phyloP scores from a whole-genome alignment of 2,797 vertebrate species.

The Sebastes iracundus region DNA sequence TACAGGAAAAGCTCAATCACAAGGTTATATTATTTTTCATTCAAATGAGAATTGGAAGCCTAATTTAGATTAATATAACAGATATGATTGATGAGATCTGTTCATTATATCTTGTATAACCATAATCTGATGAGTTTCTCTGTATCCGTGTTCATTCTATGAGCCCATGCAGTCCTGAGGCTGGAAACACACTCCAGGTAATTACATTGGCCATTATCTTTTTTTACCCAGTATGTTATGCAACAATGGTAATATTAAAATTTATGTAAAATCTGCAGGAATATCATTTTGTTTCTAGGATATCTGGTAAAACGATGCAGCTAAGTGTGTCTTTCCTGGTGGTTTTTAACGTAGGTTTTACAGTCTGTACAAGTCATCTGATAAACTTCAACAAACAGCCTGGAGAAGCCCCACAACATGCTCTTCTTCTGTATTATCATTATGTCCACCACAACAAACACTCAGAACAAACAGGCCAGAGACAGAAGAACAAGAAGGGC shows the following conservation, averaged over 20 bases:
- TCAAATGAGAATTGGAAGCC: neutral
- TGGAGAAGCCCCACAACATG: neutral
- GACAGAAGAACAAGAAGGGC: constrained; percentile 19
- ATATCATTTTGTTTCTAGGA: neutral
- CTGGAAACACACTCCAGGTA: constrained; percentile 22
- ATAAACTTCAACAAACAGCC: constrained; percentile 32
- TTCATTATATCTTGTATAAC: constrained; percentile 9
- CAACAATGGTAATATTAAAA: constrained; percentile 2
- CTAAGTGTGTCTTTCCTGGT: neutral
- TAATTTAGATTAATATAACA: neutral
- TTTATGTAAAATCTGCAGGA: neutral
- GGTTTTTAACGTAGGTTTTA: constrained; percentile 15
- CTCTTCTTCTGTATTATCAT: constrained; percentile 36
- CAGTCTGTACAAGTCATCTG: constrained; percentile 22
- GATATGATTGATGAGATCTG: neutral
- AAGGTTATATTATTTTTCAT: neutral
- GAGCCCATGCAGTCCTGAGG: neutral
- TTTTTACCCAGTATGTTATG: neutral
- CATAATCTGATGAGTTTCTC: constrained; percentile 6
- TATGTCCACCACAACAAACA: constrained; percentile 35
- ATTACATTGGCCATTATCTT: constrained; percentile 25
- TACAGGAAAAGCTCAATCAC: neutral
- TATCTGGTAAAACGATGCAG: constrained; percentile 6
- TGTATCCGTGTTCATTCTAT: constrained; percentile 7
- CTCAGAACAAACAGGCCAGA: constrained; percentile 23